These are phyloP conservation scores for Lucilia sericata DNA, from an alignment of 1,140 invertebrate species.

Conservation along the genomic window DNA sequence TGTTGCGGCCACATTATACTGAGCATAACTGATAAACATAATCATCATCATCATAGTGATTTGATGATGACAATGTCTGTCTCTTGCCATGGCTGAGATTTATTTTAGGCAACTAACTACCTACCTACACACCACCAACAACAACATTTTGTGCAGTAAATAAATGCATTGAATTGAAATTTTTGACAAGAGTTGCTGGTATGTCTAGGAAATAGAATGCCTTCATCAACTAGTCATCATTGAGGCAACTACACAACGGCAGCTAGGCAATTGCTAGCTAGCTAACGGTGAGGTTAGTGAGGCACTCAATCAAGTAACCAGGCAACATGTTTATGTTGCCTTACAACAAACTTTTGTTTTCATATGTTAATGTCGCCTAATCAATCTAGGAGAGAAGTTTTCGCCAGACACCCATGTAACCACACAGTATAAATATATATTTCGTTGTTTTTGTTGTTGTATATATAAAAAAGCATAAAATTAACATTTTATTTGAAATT, in stretches of 20 bases:
- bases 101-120: too few relatives aligned
- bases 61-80: constrained; percentile 2
- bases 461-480: background rate
- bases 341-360: constrained; percentile 26
- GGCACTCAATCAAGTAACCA: background rate
- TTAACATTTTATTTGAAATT: constrained; percentile 37
- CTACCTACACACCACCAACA: too few relatives aligned
- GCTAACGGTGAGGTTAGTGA: background rate
- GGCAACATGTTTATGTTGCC: background rate
- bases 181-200: constrained; percentile 33
- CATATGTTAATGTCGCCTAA: constrained; percentile 42
- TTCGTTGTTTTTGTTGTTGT: too few relatives aligned
- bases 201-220: background rate
- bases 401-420: background rate
- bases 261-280: background rate
- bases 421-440: too few relatives aligned
- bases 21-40: too few relatives aligned
- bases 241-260: constrained; percentile 32
- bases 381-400: constrained; percentile 23
- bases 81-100: too few relatives aligned
- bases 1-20: background rate
- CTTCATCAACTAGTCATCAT: constrained; percentile 34
- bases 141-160: background rate
- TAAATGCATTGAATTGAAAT: constrained; percentile 24
- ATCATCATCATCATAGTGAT: background rate